A percentile compares a stretch with the other conserved stretches of the same genome.
These are phyloP conservation scores for Dolichoris vasculosae DNA, from an alignment of 1,140 invertebrate species.

Conservation along the genomic window DNA sequence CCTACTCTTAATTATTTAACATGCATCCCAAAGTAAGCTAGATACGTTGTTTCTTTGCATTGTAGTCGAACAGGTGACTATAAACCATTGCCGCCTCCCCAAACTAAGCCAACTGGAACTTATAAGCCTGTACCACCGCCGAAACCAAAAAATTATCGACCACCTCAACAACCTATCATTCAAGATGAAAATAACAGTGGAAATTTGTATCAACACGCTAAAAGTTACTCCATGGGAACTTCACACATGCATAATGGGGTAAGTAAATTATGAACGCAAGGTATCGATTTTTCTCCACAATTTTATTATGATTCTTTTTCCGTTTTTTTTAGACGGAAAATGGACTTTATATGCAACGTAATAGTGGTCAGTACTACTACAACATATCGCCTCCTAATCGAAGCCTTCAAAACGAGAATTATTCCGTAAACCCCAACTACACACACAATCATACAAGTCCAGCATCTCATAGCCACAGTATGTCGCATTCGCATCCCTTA, in stretches of 20 bases:
- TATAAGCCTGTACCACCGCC: conserved; percentile 94
- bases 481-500: conserved; percentile 75
- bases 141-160: conserved; percentile 92
- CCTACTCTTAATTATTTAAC: conserved; percentile 29
- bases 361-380: conserved; percentile 77
- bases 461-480: conserved; percentile 64
- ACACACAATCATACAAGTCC: conserved; percentile 74
- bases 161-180: conserved; percentile 76
- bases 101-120: conserved; percentile 73
- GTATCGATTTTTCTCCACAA: too few species aligned
- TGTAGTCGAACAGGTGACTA: conserved; percentile 70
- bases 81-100: conserved; percentile 65
- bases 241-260: conserved; percentile 75
- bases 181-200: conserved; percentile 68
- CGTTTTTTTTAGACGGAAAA: conserved; percentile 65
- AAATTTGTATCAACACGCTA: conserved; percentile 72
- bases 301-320: too few species aligned
- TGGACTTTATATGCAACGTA: conserved; percentile 62
- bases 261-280: conserved; percentile 53
- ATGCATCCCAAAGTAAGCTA: conserved; percentile 59
- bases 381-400: conserved; percentile 73
- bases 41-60: conserved; percentile 59
- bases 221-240: conserved; percentile 73
- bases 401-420: conserved; percentile 62
- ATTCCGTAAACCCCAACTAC: conserved; percentile 71